Conservation (phyloP, 1,140 invertebrate species). For the Trachelipus rathkii region DNA sequence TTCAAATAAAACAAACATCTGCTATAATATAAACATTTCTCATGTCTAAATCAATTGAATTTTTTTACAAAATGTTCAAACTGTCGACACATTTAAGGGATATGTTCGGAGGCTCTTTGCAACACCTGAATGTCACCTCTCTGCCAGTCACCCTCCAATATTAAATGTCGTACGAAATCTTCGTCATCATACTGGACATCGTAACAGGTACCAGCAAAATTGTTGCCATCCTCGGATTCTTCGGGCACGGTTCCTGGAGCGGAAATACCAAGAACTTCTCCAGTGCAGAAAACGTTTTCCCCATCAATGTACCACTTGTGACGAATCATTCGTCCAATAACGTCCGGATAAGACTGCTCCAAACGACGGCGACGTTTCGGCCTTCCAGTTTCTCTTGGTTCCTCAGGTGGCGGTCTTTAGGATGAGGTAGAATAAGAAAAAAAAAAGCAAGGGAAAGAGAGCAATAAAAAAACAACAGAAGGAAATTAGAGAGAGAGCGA, state of each 20-base stretch:
- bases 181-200: constrained; percentile 44
- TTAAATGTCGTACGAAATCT: constrained; percentile 43
- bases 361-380: constrained; percentile 35
- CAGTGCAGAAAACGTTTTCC: constrained; percentile 40
- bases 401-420: constrained; percentile 35
- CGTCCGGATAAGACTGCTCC: constrained; percentile 40
- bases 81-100: too few species aligned
- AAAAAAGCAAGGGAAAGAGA: neutral
- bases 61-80: neutral
- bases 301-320: constrained; percentile 46
- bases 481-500: neutral
- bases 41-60: neutral
- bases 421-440: neutral
- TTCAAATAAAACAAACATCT: too few species aligned
- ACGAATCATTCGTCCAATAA: constrained; percentile 37
- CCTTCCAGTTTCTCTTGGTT: constrained; percentile 41
- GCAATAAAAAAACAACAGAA: neutral
- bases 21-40: neutral
- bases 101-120: constrained; percentile 14
- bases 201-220: constrained; percentile 40
- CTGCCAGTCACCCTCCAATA: constrained; percentile 44
- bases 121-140: constrained; percentile 42
- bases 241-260: constrained; percentile 43
- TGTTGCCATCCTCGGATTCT: constrained; percentile 39
- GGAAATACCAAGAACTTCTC: constrained; percentile 41